Conservation (phyloP, 1,140 invertebrate species). For the Bombus sibiricus region DNA sequence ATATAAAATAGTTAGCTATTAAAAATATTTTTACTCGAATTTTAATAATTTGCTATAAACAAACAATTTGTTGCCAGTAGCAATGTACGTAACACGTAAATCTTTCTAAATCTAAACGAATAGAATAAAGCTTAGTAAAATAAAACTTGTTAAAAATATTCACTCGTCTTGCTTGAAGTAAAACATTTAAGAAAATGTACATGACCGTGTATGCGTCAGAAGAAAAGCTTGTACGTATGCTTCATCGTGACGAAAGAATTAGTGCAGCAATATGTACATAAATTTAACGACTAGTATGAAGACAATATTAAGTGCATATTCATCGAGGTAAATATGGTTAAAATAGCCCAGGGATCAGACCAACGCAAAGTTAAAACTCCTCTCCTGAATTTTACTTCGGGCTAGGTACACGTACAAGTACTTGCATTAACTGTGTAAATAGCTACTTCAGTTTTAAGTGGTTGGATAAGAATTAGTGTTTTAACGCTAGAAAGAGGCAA, state of each 20-base stretch:
- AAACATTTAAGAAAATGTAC: neutral
- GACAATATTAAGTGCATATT: conserved; percentile 58
- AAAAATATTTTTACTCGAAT: neutral
- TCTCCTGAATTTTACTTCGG: conserved; percentile 30
- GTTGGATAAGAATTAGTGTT: conserved; percentile 75
- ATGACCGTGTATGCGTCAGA: too few species aligned
- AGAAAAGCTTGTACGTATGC: neutral
- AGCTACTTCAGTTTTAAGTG: conserved; percentile 72
- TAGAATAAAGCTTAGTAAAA: neutral
- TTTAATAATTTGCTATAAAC: neutral
- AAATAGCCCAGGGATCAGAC: conserved; percentile 66
- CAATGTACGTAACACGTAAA: too few species aligned
- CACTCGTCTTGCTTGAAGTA: neutral
- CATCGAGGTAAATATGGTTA: conserved; percentile 68
- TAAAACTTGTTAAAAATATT: neutral
- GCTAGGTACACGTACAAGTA: conserved; percentile 67
- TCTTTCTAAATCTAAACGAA: too few species aligned
- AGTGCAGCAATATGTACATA: conserved; percentile 54
- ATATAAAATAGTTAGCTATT: neutral
- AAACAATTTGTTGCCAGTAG: neutral
- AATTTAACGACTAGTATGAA: conserved; percentile 50
- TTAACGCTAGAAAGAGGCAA: conserved; percentile 55
- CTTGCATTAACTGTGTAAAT: conserved; percentile 80
- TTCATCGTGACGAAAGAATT: conserved; percentile 44
- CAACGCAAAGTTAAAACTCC: conserved; percentile 62